Evolutionary conservation across 2,113 vertebrate species (phyloP).

Genomic region (Laticauda laticaudata): DNA sequence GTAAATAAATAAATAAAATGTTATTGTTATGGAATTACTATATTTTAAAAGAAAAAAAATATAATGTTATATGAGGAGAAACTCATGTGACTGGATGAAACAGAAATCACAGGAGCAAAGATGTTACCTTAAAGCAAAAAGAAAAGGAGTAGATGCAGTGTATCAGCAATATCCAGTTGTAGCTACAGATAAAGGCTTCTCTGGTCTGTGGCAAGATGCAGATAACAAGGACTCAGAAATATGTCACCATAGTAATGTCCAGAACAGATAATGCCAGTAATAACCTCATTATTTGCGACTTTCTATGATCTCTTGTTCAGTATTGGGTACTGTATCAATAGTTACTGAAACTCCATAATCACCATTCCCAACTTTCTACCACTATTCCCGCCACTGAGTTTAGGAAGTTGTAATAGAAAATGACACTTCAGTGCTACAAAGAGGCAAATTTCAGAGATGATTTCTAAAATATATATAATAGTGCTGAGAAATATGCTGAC

Average conservation of each 20-base stretch:
- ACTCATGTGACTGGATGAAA: not conserved
- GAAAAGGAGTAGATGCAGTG: not conserved
- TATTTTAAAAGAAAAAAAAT: not conserved
- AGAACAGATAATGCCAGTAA: not conserved
- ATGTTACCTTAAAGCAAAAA: not conserved
- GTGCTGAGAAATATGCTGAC: not conserved
- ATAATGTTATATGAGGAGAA: not conserved
- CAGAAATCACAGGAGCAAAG: not conserved
- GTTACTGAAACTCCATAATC: not conserved
- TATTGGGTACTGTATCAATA: not conserved
- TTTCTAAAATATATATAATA: not conserved
- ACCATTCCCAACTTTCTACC: not conserved
- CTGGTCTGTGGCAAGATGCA: not conserved
- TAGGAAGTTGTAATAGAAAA: not conserved
- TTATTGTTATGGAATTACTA: not conserved
- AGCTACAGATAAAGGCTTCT: not conserved
- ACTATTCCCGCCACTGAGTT: not conserved
- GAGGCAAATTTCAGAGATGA: not conserved
- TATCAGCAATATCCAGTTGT: not conserved
- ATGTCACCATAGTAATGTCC: not conserved
- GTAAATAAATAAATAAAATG: too few species aligned
- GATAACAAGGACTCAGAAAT: not conserved
- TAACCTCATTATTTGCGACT: not conserved
- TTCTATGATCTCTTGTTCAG: not conserved
- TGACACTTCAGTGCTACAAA: not conserved